Evolutionary conservation across 1,140 invertebrate species (phyloP), one percentile per base, ranked within the genome.

Genomic region (Planococcus citri): DNA sequence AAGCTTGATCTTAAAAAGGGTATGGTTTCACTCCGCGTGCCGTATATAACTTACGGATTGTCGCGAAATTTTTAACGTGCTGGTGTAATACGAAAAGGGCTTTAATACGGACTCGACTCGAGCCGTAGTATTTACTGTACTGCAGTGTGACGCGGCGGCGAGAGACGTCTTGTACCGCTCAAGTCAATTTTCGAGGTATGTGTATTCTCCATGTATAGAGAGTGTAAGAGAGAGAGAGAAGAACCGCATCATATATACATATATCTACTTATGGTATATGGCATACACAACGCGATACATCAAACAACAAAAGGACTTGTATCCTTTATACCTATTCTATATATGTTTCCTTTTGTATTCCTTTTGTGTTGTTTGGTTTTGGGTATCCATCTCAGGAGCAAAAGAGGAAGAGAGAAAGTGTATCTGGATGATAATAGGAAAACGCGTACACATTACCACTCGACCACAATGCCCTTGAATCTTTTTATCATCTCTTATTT

Each of bases 191-290:
- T 51, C 41, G 17, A n/a, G n/a, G n/a, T n/a, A n/a, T n/a, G 41
- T 51, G 3, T 33, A 51, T 51, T 51, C 41, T 51, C n/a, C n/a
- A n/a, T n/a, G n/a, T n/a, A n/a, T n/a, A n/a, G n/a, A n/a, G n/a
- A n/a, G n/a, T n/a, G n/a, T n/a, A n/a, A n/a, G n/a, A n/a, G n/a
- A n/a, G n/a, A n/a, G n/a, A n/a, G n/a, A n/a, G n/a, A n/a, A 51
- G 41, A 51, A 51, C 41, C 41, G 41, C 41, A 51, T 51, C 41
- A 51, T 51, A 51, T 51, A 51, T 51, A 51, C n/a, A n/a, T n/a
- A n/a, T n/a, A n/a, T n/a, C n/a, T n/a, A n/a, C n/a, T n/a, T n/a
- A n/a, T n/a, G n/a, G n/a, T n/a, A n/a, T n/a, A n/a, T n/a, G n/a
- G n/a, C n/a, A n/a, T n/a, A n/a, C 17, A 51, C 41, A 51, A 51